Percentiles rank a stretch among this genome's conserved stretches.
phyloP scores from a whole-genome alignment of 2,113 vertebrate species.

The Eublepharis macularius region DNA sequence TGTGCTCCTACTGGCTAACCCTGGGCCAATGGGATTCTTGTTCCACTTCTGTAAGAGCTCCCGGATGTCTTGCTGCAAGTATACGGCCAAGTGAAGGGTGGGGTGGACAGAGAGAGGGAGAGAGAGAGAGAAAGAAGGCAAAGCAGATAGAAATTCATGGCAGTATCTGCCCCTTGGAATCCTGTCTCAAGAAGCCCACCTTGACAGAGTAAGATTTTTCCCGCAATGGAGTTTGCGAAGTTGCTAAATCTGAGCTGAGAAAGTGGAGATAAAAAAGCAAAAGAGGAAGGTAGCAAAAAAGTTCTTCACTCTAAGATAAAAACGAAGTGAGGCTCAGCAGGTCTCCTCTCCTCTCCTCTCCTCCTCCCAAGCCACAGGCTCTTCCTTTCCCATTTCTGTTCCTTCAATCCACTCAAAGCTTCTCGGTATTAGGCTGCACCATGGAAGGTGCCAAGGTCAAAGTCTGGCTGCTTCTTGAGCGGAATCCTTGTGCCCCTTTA shows the following conservation, averaged over 20 bases:
- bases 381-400: no score
- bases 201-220: not conserved
- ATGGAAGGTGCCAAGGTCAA: not conserved
- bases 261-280: not conserved
- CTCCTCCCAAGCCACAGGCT: accelerated
- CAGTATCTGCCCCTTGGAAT: not conserved
- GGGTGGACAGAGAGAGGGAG: not conserved
- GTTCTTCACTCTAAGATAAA: not conserved
- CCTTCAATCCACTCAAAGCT: no score
- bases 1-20: conserved; percentile 20
- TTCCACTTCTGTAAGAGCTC: conserved; percentile 51
- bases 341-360: not conserved
- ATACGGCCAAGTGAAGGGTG: not conserved
- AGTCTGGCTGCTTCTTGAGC: not conserved
- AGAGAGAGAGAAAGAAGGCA: not conserved
- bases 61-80: conserved; percentile 39
- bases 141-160: not conserved
- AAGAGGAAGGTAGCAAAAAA: not conserved
- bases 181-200: not conserved
- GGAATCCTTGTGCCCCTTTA: not conserved
- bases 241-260: not conserved
- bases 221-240: not conserved
- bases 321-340: not conserved
- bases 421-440: not conserved
- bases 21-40: conserved; percentile 39